Percentiles rank a stretch among this genome's conserved stretches.
Evolutionary conservation across 1,140 invertebrate species (phyloP).

Genomic region (Macrobrachium nipponense): DNA sequence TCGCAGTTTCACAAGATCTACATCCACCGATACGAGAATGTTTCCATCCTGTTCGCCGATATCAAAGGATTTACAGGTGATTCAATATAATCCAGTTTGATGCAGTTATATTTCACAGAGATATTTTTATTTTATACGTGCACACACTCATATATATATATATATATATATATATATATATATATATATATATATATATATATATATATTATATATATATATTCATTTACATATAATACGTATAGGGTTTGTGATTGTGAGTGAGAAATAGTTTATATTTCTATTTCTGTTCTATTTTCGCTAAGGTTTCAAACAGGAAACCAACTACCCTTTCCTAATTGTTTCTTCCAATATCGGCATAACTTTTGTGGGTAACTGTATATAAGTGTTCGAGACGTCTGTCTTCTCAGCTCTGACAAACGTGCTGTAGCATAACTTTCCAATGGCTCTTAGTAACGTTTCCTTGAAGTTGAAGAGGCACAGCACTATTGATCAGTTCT

Average conservation of each 20-base stretch:
- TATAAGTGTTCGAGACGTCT: no score
- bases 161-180: conserved; percentile 13
- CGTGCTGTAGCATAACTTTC: no score
- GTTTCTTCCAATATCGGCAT: no score
- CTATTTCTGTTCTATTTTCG: no score
- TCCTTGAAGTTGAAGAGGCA: no score
- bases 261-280: no score
- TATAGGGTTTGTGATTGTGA: background rate
- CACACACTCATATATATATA: conserved; percentile 7
- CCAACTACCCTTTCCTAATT: no score
- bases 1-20: conserved; percentile 98
- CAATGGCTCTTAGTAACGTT: no score
- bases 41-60: conserved; percentile 98
- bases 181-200: conserved; percentile 20
- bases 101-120: conserved; percentile 40
- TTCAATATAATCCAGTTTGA: conserved; percentile 60
- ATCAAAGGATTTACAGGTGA: conserved; percentile 97
- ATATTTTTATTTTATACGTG: background rate
- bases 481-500: no score
- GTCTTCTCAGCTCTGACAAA: no score
- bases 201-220: background rate
- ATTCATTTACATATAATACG: background rate
- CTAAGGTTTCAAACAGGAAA: no score
- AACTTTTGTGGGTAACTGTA: no score
- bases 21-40: conserved; percentile 95